Conservation (phyloP, 2,888 invertebrate genomes). For the Archaeoteleia sp. region DNA sequence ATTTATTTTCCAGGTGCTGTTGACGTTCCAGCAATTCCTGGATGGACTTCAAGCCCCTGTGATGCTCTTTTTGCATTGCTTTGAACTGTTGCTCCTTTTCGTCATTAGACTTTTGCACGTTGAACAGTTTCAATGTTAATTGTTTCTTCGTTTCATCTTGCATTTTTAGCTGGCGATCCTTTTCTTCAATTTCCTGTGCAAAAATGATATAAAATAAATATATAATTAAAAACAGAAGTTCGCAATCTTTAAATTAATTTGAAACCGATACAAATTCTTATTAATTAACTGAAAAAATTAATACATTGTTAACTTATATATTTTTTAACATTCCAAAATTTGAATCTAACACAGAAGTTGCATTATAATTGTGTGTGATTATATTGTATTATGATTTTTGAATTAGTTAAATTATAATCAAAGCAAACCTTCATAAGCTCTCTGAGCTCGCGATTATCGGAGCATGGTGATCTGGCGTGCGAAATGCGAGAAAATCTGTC, state of each 20-base stretch:
- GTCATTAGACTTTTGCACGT: conserved; percentile 62
- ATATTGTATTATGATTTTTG: too few relatives aligned
- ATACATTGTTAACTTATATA: too few relatives aligned
- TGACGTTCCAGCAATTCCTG: conserved; percentile 78
- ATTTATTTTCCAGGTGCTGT: conserved; percentile 76
- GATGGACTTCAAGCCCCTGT: too few relatives aligned
- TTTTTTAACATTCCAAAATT: too few relatives aligned
- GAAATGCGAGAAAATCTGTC: conserved; percentile 58
- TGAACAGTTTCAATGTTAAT: conserved; percentile 65
- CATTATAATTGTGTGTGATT: too few relatives aligned
- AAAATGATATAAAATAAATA: background rate
- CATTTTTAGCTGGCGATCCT: conserved; percentile 61
- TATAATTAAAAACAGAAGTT: background rate
- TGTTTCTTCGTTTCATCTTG: conserved; percentile 70
- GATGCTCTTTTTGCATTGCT: too few relatives aligned
- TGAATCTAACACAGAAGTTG: too few relatives aligned
- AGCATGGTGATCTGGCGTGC: conserved; percentile 17
- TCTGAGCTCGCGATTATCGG: conserved; percentile 54
- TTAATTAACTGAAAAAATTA: too few relatives aligned
- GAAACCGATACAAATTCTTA: too few relatives aligned
- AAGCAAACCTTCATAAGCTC: conserved; percentile 62
- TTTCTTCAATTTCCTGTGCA: conserved; percentile 66
- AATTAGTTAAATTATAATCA: conserved; percentile 6
- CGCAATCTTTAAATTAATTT: background rate
- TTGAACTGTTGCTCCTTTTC: conserved; percentile 74